phyloP scores from a whole-genome alignment of 2,113 vertebrate species.

The Riparia riparia region DNA sequence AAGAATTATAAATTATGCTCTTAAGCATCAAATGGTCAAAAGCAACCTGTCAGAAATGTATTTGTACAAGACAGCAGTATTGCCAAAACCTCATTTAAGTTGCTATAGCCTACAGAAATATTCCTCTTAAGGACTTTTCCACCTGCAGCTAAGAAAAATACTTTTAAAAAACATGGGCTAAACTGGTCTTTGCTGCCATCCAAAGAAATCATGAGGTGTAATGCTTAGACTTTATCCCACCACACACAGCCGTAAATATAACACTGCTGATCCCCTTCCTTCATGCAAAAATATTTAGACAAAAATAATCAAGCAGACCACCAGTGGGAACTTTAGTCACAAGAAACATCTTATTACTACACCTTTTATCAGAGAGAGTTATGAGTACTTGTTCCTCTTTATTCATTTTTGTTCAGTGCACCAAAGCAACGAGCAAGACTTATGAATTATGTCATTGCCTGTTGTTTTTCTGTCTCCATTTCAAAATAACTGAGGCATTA shows the following conservation, averaged over 20 bases:
- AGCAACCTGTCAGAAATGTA: not conserved
- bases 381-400: not conserved
- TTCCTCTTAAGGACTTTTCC: not conserved
- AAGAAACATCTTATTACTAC: not conserved
- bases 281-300: not conserved
- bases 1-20: not conserved
- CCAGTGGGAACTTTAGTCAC: not conserved
- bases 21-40: not conserved
- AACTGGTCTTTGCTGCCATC: not conserved
- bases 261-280: not conserved
- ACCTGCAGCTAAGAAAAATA: not conserved
- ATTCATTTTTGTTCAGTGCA: not conserved
- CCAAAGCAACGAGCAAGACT: not conserved
- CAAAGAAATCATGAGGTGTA: not conserved
- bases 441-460: accelerated
- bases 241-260: not conserved
- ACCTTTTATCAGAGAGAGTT: not conserved
- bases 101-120: not conserved
- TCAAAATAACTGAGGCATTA: not conserved
- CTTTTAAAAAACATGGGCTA: not conserved
- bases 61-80: not conserved
- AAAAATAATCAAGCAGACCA: not conserved
- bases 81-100: not conserved
- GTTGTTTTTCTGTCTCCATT: not conserved
- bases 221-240: not conserved